Percentiles rank a stretch among this genome's conserved stretches.
Conservation (phyloP, 2,888 invertebrate species). For the Melanotus villosus region DNA sequence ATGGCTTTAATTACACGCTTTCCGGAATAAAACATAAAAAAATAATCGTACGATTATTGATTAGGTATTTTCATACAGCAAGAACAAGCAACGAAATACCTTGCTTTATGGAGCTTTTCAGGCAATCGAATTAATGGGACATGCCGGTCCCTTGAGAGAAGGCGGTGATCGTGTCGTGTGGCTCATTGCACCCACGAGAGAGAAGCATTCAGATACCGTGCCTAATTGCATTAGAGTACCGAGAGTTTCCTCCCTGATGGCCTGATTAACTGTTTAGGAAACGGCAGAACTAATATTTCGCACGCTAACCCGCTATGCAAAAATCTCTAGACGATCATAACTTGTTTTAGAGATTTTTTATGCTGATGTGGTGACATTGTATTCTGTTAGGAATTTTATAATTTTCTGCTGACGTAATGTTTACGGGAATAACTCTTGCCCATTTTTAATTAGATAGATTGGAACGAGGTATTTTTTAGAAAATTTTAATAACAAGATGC, state of each 20-base stretch:
- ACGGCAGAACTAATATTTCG: conserved; percentile 40
- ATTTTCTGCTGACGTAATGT: no score
- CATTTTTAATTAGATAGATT: no score
- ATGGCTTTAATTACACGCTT: no score
- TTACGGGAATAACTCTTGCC: no score
- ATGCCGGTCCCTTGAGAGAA: conserved; percentile 50
- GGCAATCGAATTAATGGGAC: conserved; percentile 57
- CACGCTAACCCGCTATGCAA: conserved; percentile 36
- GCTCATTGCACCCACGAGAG: conserved; percentile 57
- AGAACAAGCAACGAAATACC: no score
- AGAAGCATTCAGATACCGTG: conserved; percentile 52
- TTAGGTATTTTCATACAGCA: no score
- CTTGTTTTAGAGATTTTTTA: background rate
- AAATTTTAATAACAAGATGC: no score
- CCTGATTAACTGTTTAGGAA: conserved; percentile 49
- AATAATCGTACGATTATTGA: no score
- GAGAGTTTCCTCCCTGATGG: conserved; percentile 56
- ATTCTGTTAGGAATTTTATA: no score
- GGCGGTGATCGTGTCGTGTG: conserved; percentile 52
- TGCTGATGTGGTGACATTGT: no score
- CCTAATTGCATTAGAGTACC: conserved; percentile 60
- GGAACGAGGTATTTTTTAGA: no score
- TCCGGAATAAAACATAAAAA: no score
- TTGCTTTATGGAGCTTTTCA: conserved; percentile 39
- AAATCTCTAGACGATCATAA: conserved; percentile 13